Evolutionary conservation across 1,140 invertebrate species (phyloP).

Genomic region (Drosophila novamexicana): DNA sequence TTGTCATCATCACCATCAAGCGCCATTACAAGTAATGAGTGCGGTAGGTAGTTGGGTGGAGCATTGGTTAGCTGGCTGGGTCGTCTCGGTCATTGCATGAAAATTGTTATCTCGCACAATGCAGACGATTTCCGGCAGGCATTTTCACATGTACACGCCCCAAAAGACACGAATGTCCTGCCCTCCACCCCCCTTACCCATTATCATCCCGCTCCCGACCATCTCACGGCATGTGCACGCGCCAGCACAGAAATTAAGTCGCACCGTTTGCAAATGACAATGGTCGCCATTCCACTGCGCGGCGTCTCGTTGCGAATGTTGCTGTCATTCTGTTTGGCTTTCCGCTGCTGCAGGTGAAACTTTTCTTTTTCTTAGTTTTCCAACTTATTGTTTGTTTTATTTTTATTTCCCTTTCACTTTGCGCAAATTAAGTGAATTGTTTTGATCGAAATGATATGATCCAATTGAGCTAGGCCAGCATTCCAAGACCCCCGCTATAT

Average conservation of each 20-base stretch:
- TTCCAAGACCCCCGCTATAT: background rate
- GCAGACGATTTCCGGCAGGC: constrained; percentile 76
- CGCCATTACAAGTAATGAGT: constrained; percentile 81
- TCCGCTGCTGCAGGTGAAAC: constrained; percentile 35
- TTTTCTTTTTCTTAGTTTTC: constrained; percentile 8
- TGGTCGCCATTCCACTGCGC: background rate
- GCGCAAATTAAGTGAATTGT: constrained; percentile 51
- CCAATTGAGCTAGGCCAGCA: no score
- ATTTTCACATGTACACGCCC: constrained; percentile 47
- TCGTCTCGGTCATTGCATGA: constrained; percentile 68
- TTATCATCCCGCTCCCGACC: background rate
- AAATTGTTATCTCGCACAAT: constrained; percentile 82
- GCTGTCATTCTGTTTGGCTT: constrained; percentile 20
- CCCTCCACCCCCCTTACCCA: background rate
- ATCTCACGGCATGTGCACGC: background rate
- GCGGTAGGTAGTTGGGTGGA: constrained; percentile 38
- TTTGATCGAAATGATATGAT: constrained; percentile 21
- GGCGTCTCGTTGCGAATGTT: constrained; percentile 7
- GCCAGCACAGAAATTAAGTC: constrained; percentile 65
- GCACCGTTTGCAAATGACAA: constrained; percentile 68
- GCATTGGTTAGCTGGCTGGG: background rate
- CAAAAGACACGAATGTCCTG: constrained; percentile 24
- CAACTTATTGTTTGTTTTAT: constrained; percentile 6
- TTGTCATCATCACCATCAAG: constrained; percentile 78
- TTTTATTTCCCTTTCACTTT: constrained; percentile 32